Percentiles rank a stretch among this genome's conserved stretches.
These are phyloP conservation scores for Nematostella vectensis DNA, from an alignment of 92 coral and sea anemone species.

Conservation along the genomic window DNA sequence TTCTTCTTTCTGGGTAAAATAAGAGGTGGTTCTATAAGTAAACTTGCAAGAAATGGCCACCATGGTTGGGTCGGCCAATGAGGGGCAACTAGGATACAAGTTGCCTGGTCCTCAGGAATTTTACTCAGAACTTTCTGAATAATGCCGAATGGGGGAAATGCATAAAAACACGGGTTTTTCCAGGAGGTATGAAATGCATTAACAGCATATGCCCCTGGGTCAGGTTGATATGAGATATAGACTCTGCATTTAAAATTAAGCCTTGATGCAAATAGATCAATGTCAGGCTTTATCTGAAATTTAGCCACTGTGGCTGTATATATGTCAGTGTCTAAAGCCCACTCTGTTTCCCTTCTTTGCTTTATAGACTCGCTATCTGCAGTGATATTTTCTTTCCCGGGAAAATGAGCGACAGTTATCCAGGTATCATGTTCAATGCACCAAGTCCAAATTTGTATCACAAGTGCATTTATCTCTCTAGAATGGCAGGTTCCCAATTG, in stretches of 20 bases:
- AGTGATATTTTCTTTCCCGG: no score
- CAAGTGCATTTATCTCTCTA: no score
- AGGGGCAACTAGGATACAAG: not conserved
- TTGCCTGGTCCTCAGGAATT: not conserved
- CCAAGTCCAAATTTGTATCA: no score
- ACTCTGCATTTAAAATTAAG: no score
- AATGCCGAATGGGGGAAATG: not conserved
- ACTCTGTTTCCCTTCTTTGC: not conserved
- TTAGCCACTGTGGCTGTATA: no score
- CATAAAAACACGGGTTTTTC: not conserved
- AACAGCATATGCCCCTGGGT: not conserved
- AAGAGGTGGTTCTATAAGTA: not conserved
- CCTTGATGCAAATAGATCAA: not conserved
- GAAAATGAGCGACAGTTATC: no score
- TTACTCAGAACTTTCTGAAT: not conserved
- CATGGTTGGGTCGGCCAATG: not conserved
- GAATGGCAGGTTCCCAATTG: no score
- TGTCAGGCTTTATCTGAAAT: not conserved
- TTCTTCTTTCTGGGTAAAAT: not conserved
- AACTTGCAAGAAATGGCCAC: not conserved
- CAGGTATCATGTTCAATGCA: no score
- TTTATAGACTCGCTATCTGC: not conserved
- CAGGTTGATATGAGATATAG: not conserved
- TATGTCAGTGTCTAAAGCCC: not conserved
- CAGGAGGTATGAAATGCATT: not conserved